phyloP scores from a whole-genome alignment of 2,113 vertebrate genomes.

The Brachirus orientalis region DNA sequence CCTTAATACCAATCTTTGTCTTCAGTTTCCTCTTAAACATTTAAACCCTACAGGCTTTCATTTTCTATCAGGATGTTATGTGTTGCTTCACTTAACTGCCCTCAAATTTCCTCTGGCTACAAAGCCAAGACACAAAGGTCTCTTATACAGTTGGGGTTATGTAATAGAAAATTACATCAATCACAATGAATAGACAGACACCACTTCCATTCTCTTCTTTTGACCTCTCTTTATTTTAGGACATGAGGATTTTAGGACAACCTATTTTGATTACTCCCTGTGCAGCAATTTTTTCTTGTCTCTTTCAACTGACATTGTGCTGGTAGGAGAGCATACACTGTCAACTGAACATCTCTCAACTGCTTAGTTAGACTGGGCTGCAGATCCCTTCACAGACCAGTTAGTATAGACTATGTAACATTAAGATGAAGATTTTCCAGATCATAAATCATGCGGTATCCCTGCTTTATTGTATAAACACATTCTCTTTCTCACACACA shows the following conservation, averaged over 20 bases:
- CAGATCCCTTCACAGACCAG: neutral
- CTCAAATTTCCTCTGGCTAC: slow-evolving; percentile 14
- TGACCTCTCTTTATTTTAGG: slow-evolving; percentile 28
- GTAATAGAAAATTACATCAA: slow-evolving; percentile 19
- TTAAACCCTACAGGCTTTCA: slow-evolving; percentile 17
- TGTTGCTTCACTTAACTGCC: slow-evolving; percentile 1
- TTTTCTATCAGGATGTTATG: slow-evolving; percentile 14
- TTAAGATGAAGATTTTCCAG: neutral
- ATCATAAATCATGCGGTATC: neutral
- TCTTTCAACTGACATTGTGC: slow-evolving; percentile 3
- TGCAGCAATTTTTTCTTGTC: slow-evolving; percentile 31
- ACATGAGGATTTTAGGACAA: slow-evolving; percentile 43
- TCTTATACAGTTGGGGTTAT: slow-evolving; percentile 6
- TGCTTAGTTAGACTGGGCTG: neutral
- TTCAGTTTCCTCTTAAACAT: slow-evolving; percentile 10
- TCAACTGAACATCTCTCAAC: slow-evolving; percentile 2
- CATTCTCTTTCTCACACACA: neutral
- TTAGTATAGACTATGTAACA: neutral
- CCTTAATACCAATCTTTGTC: slow-evolving; percentile 26
- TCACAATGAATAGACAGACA: neutral
- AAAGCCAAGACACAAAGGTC: slow-evolving; percentile 10
- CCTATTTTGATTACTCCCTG: slow-evolving; percentile 58
- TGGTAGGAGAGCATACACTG: neutral
- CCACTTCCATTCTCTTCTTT: slow-evolving; percentile 4
- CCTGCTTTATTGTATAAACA: neutral